These are phyloP conservation scores for Drosophila ogumai DNA, from an alignment of 1,140 invertebrate genomes.

Conservation along the genomic window DNA sequence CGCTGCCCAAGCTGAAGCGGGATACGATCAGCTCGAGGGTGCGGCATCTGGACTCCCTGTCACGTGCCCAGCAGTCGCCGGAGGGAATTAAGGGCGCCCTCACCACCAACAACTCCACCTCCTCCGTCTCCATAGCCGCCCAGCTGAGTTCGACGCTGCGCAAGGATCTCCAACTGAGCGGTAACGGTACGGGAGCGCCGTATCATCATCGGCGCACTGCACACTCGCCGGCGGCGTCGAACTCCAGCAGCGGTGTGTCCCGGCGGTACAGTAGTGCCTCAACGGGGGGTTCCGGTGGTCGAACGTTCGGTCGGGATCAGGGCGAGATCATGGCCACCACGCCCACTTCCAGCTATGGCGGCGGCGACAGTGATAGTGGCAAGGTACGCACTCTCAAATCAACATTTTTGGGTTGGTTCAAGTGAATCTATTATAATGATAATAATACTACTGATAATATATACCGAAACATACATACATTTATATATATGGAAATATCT, in stretches of 20 bases:
- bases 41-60: constrained; percentile 86
- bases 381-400: constrained; percentile 89
- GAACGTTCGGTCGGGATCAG: constrained; percentile 50
- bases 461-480: constrained; percentile 66
- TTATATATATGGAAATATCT: constrained; percentile 60
- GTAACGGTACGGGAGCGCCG: constrained; percentile 28
- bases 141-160: constrained; percentile 75
- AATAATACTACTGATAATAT: constrained; percentile 72
- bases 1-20: constrained; percentile 86
- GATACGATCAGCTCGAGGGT: constrained; percentile 87
- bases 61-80: constrained; percentile 71
- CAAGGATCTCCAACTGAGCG: constrained; percentile 76
- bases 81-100: constrained; percentile 47
- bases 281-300: constrained; percentile 43
- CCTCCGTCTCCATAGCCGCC: constrained; percentile 67
- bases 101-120: constrained; percentile 38
- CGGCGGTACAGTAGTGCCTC: constrained; percentile 79
- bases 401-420: constrained; percentile 89
- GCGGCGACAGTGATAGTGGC: constrained; percentile 85
- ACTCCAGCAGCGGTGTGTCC: constrained; percentile 43
- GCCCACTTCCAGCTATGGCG: constrained; percentile 80
- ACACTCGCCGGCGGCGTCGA: constrained; percentile 30
- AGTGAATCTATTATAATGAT: constrained; percentile 80
- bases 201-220: constrained; percentile 38
- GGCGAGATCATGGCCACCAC: constrained; percentile 80